A percentile compares a stretch with the other conserved stretches of the same genome.
Evolutionary conservation across 1,140 invertebrate species (phyloP).

Genomic region (Idris sp.): DNA sequence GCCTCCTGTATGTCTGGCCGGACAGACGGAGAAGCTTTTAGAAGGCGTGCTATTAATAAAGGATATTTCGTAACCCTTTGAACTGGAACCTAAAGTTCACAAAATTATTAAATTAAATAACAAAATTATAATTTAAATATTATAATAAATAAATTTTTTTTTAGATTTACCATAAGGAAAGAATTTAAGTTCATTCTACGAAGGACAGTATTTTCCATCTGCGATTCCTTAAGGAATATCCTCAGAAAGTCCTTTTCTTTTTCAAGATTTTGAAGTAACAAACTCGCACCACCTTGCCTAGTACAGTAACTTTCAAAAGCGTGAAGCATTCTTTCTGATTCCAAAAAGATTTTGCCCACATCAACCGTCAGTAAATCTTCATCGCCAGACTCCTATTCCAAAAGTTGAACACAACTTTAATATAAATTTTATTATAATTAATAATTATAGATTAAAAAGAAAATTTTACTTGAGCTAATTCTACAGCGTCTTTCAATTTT

Average conservation of each 20-base stretch:
- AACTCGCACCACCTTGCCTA: conserved; percentile 91
- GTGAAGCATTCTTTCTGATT: conserved; percentile 94
- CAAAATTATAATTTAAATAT: neutral
- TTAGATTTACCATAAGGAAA: conserved; percentile 91
- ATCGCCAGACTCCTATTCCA: conserved; percentile 80
- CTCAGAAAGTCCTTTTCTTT: conserved; percentile 96
- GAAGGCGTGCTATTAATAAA: conserved; percentile 90
- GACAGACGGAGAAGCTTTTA: conserved; percentile 90
- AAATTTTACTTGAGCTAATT: conserved; percentile 82
- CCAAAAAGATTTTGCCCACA: conserved; percentile 93
- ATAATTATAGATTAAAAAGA: too few relatives aligned
- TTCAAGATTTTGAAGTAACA: conserved; percentile 92
- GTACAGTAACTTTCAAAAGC: conserved; percentile 97
- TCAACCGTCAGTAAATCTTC: conserved; percentile 93
- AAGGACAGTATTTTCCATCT: conserved; percentile 96
- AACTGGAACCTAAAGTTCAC: conserved; percentile 85
- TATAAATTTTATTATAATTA: too few relatives aligned
- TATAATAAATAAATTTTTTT: neutral
- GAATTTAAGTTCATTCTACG: conserved; percentile 97
- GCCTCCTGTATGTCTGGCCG: conserved; percentile 83
- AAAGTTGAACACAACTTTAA: too few relatives aligned
- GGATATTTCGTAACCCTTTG: conserved; percentile 96
- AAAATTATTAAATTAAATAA: too few relatives aligned
- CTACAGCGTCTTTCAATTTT: conserved; percentile 90
- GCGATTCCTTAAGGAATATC: conserved; percentile 96